These are phyloP conservation scores for Salmo trutta DNA, from an alignment of 2,797 vertebrate species.

Conservation along the genomic window DNA sequence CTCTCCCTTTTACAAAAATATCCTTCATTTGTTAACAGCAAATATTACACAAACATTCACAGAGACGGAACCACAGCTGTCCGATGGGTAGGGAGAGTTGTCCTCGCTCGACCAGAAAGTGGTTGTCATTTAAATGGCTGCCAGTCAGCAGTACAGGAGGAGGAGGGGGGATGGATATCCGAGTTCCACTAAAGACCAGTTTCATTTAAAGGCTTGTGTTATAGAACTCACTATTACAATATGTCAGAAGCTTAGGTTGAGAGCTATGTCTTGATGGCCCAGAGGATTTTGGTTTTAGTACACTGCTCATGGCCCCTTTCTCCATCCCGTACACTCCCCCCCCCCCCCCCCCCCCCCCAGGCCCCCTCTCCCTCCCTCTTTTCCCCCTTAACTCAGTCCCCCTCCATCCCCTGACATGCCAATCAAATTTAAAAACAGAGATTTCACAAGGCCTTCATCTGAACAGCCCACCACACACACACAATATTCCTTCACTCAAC, in stretches of 20 bases:
- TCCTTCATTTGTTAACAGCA: constrained; percentile 42
- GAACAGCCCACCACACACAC: constrained; percentile 34
- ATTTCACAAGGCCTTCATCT: neutral
- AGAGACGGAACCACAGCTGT: constrained; percentile 30
- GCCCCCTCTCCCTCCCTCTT: too few species aligned
- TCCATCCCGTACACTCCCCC: too few species aligned
- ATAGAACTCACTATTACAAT: neutral
- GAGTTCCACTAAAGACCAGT: neutral
- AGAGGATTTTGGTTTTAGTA: constrained; percentile 53
- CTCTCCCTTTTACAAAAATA: constrained; percentile 59
- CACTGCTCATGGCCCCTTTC: constrained; percentile 10
- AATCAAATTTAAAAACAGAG: neutral
- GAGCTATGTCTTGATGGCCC: neutral
- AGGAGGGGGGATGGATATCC: neutral
- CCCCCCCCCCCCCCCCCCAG: too few species aligned
- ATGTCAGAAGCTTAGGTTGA: neutral
- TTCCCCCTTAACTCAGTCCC: too few species aligned
- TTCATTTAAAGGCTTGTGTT: neutral
- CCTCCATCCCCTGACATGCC: neutral
- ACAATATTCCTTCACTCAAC: constrained; percentile 35
- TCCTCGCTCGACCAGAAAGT: neutral
- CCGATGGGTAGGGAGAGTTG: constrained; percentile 11
- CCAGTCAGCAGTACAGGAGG: neutral
- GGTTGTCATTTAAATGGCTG: neutral
- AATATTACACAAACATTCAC: constrained; percentile 57